phyloP scores from a whole-genome alignment of 2,113 vertebrate species.

The Willisornis vidua region DNA sequence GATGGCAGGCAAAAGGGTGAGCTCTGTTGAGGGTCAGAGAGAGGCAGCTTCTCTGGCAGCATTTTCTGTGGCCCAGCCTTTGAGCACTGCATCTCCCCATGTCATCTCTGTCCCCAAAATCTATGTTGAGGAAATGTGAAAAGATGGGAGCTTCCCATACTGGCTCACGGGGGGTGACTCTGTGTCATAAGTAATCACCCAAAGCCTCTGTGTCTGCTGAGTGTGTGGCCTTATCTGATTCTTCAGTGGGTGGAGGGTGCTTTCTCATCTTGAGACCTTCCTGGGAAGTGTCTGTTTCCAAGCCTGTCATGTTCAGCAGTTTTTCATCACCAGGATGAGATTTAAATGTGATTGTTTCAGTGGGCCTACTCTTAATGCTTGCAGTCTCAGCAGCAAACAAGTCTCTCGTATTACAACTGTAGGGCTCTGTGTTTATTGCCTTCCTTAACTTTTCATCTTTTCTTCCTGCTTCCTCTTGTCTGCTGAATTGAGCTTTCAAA shows the following conservation, averaged over 20 bases:
- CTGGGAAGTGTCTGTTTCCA: not conserved
- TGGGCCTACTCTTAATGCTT: not conserved
- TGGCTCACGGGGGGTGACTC: slow-evolving; percentile 21
- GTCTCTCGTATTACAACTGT: not conserved
- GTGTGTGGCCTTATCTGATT: not conserved
- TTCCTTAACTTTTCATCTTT: not conserved
- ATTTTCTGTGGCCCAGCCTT: not conserved
- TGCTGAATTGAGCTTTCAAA: not conserved
- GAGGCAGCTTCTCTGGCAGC: not conserved
- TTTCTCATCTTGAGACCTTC: not conserved
- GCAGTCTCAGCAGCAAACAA: not conserved
- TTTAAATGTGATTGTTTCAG: not conserved
- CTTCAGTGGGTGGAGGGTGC: not conserved
- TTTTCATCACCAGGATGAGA: not conserved
- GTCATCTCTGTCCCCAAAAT: not conserved
- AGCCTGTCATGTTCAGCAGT: not conserved
- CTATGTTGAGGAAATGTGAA: not conserved
- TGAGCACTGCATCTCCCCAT: not conserved
- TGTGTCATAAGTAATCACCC: not conserved
- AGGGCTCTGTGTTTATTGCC: not conserved
- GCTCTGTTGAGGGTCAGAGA: not conserved
- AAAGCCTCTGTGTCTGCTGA: not conserved
- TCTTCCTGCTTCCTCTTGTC: not conserved
- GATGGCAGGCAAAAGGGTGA: fast-evolving
- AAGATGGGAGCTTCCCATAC: not conserved